phyloP scores from a whole-genome alignment of 2,797 vertebrate species.

The Helicolenus hilgendorfi region DNA sequence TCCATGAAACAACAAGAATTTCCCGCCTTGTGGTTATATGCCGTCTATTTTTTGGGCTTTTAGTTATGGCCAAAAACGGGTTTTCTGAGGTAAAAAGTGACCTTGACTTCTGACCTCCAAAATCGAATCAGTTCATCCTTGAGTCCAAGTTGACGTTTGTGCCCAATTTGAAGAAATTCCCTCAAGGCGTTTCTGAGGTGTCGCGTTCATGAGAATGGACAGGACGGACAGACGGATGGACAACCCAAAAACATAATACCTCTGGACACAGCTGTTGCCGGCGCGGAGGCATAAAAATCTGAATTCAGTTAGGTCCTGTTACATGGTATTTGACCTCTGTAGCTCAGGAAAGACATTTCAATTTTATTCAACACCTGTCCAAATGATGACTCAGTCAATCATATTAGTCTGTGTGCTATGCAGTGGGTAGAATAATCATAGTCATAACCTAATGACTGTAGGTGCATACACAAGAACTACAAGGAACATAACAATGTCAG shows the following conservation, averaged over 20 bases:
- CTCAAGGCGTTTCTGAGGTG: neutral
- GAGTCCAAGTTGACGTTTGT: neutral
- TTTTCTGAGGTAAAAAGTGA: too few species aligned
- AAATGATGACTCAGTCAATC: neutral
- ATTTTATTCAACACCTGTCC: neutral
- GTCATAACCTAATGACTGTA: neutral
- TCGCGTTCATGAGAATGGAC: too few species aligned
- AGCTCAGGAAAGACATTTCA: neutral
- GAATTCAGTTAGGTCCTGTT: neutral
- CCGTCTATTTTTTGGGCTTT: too few species aligned
- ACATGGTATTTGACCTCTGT: neutral
- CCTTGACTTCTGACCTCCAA: too few species aligned
- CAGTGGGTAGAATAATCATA: neutral
- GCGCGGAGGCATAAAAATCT: too few species aligned
- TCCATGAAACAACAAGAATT: neutral
- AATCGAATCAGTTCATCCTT: too few species aligned
- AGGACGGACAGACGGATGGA: too few species aligned
- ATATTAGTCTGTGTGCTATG: neutral
- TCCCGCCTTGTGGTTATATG: too few species aligned
- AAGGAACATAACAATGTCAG: neutral
- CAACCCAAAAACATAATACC: too few species aligned
- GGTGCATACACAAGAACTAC: neutral
- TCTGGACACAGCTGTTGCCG: too few species aligned
- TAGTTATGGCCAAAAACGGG: too few species aligned
- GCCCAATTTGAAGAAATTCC: neutral